Evolutionary conservation across 1,140 invertebrate genomes (phyloP), one percentile per base, ranked within the genome.

Genomic region (Lepeophtheirus salmonis): DNA sequence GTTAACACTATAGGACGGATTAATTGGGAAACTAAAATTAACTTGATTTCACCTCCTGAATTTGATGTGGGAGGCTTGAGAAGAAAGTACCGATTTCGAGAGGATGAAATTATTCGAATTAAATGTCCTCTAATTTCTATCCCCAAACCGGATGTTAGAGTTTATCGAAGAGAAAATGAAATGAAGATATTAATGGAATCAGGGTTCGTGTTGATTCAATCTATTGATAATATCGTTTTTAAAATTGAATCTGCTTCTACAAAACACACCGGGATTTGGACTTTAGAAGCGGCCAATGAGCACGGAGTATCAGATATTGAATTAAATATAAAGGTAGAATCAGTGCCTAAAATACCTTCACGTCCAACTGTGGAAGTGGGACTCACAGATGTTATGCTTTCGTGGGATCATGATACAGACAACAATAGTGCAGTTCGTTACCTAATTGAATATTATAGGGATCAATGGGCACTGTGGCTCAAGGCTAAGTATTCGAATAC

Each of bases 401-500:
- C 4, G 4, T 16, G 21, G 50, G 50, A 16, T 16, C 25, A 58
- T 10, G 24, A 20, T 3, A 6, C 24, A 17, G 25, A 49, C 3
- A 24, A 4, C 3, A n/a, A 10, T 10, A 20, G 21, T 4, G 56
- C 16, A 16, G 17, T 24, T 49, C 56, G 25, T 16, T 58, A 58
- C 24, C 18, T 48, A 10, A 24, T 58, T 12, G 56, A 58, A 17
- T 58, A 58, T 25, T 48, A 50, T 21, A n/a, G 56, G 14, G 56
- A 58, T 13, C 41, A 30, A 17, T 58, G 56, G 56, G n/a, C 17
- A 13, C 24, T 58, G 10, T 58, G 24, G 56, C 41, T 58, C 16
- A 58, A 26, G 24, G 18, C n/a, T 3, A 49, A 30, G 20, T n/a
- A 20, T 56, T 21, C 14, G 10, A 10, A 25, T 13, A 25, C 3